These are phyloP conservation scores for Molossus alvarezi DNA, from an alignment of 2,797 vertebrate species.

Conservation along the genomic window DNA sequence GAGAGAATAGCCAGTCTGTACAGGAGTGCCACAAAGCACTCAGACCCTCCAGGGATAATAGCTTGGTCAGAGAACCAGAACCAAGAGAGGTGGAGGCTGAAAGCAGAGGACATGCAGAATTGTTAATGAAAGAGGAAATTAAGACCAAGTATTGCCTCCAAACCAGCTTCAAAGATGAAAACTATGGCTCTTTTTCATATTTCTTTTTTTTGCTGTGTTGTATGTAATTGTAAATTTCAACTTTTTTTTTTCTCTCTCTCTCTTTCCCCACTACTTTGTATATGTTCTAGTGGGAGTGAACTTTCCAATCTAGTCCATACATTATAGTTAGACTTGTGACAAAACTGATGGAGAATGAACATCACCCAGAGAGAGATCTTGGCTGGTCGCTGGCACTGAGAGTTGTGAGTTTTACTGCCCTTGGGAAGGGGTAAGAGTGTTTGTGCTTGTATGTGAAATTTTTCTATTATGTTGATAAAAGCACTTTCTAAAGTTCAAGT, in stretches of 20 bases:
- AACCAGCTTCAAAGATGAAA: neutral
- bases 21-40: neutral
- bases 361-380: neutral
- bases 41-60: neutral
- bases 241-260: neutral
- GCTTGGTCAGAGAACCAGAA: neutral
- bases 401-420: neutral
- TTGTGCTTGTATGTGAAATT: neutral
- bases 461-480: conserved; percentile 23
- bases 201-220: neutral
- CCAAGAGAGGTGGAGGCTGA: neutral
- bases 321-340: neutral
- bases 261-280: neutral
- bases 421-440: neutral
- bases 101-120: neutral
- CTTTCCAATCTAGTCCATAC: neutral
- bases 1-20: neutral
- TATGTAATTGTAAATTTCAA: conserved; percentile 21
- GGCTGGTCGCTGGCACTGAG: neutral
- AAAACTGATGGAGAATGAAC: neutral
- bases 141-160: neutral
- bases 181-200: neutral
- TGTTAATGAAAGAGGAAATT: neutral
- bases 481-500: neutral
- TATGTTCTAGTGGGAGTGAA: neutral